Base-by-base conservation (phyloP, 2,113 vertebrate genomes). In the Pedionomus torquatus region DNA sequence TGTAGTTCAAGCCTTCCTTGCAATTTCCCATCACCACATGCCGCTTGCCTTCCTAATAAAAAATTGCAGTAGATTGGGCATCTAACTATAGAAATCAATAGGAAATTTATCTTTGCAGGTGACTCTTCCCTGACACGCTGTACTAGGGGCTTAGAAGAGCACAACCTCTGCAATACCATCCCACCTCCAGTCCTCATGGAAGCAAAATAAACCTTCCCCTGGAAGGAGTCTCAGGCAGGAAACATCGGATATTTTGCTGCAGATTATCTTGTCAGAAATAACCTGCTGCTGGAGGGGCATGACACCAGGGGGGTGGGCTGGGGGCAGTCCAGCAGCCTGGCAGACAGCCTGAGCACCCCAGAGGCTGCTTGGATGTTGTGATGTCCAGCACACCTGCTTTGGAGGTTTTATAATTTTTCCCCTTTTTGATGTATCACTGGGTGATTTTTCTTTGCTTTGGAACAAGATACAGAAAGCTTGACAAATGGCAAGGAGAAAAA, bases 391-490 rank as follows among this genome's bases (percentile, higher is more conserved):
- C 15, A 49, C 60, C 39, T 8, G 17, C 46, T 66, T 19, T 0
- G 2, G 41, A 71, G 35, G 61, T 16, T 71, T 71, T 35, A 5
- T 39, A 8, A 1, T 12, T 86, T 91, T 64, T 5, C 43, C n/a
- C 9, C 25, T 63, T 71, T 70, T 68, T 91, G 80, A 92, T 81
- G 69, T 43, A 92, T 93, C 0, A 0, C 54, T 33, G 71, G 64
- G 54, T 60, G 55, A 81, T 94, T 95, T 90, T 90, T 95, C 72
- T 89, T 75, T 33, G 16, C 72, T 89, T 58, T 51, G 43, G 43
- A 93, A 89, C 7, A 11, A 89, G 80, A 95, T 52, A 89, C 93
- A 87, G 77, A 84, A 89, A 89, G 69, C 83, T 91, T 91, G 93
- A 92, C 65, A 87, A 92, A 95, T 94, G 64, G 52, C 4, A 5